A percentile compares a stretch with the other conserved stretches of the same genome.
Evolutionary conservation across 2,113 vertebrate species (phyloP).

Genomic region (Leucosticte australis): DNA sequence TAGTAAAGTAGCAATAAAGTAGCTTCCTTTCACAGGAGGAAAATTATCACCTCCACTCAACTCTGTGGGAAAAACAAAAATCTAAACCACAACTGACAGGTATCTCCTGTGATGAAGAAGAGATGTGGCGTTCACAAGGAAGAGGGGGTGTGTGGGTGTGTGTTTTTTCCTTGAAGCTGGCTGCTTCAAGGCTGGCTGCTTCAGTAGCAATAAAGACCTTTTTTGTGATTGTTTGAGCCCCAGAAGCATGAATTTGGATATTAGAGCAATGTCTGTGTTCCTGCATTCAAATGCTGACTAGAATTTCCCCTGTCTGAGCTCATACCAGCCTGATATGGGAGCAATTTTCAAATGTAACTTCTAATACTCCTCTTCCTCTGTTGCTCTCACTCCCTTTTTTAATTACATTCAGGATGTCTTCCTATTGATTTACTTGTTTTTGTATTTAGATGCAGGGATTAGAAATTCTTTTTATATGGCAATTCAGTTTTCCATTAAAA

Average conservation of each 20-base stretch:
- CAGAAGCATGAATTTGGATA: neutral
- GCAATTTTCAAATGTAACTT: neutral
- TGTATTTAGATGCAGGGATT: slow-evolving; percentile 36
- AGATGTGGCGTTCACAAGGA: neutral
- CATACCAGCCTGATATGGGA: neutral
- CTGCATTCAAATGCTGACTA: neutral
- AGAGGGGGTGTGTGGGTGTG: neutral
- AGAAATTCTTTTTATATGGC: slow-evolving; percentile 8
- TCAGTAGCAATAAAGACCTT: neutral
- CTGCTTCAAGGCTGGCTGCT: neutral
- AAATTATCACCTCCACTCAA: neutral
- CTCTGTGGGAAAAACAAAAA: neutral
- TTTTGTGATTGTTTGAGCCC: neutral
- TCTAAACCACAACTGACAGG: neutral
- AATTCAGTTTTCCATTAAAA: slow-evolving; percentile 33
- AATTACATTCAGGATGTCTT: slow-evolving; percentile 41
- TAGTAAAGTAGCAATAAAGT: neutral
- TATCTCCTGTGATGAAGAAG: neutral
- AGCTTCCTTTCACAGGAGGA: neutral
- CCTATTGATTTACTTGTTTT: slow-evolving; percentile 46
- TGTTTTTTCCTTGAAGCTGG: neutral
- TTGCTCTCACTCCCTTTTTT: neutral
- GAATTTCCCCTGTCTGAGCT: neutral
- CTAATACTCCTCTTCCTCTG: neutral
- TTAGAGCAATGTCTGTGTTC: neutral